phyloP scores from a whole-genome alignment of 30 jellyfish, hydroid and myxozoan species.

The Euphysa ruthae region DNA sequence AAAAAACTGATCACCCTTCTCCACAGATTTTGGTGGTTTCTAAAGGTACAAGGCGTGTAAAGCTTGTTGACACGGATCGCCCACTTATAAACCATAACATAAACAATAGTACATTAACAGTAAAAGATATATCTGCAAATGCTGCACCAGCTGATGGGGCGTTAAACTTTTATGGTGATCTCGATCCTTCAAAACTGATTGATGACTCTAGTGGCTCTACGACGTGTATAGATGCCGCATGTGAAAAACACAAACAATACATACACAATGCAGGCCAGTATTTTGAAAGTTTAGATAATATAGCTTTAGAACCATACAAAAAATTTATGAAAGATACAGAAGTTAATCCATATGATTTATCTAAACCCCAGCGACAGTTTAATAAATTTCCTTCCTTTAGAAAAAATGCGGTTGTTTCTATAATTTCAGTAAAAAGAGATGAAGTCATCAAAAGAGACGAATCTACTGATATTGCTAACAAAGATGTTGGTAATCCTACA shows the following conservation, averaged over 20 bases:
- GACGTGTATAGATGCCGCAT: conserved; percentile 69
- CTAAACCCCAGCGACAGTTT: background rate
- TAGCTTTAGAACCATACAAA: conserved; percentile 92
- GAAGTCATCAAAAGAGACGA: conserved; percentile 4
- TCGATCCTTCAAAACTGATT: conserved; percentile 30
- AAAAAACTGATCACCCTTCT: background rate
- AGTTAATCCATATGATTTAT: background rate
- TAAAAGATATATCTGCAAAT: background rate
- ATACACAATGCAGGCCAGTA: conserved; percentile 78
- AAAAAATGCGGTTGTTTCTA: background rate
- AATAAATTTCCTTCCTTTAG: background rate
- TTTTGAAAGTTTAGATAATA: conserved; percentile 66
- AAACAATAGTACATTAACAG: background rate
- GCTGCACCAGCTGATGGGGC: conserved; percentile 1
- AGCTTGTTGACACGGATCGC: conserved; percentile 27
- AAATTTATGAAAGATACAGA: conserved; percentile 32
- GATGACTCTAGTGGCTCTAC: conserved; percentile 8
- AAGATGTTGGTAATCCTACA: conserved; percentile 46
- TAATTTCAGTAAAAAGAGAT: background rate
- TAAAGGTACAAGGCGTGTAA: conserved; percentile 30
- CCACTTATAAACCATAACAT: background rate
- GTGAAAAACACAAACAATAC: conserved; percentile 63
- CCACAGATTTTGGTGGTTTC: background rate
- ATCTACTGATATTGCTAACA: conserved; percentile 16
- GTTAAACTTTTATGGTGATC: conserved; percentile 26